Base-by-base conservation (phyloP, 2,113 vertebrate genomes). In the Tetrao urogallus region DNA sequence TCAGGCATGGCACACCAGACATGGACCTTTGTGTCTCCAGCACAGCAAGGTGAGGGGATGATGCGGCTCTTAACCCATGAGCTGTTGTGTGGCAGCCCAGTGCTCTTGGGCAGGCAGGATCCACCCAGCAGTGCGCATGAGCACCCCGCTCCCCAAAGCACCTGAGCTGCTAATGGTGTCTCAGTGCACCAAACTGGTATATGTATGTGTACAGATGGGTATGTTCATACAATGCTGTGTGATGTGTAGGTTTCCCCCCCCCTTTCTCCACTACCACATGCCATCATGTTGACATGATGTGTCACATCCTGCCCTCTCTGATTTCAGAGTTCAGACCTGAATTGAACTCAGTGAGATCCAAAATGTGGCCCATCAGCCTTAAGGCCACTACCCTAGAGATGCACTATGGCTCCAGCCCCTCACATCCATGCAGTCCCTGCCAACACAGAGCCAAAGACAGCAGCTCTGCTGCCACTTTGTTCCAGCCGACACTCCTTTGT, bases 211-310 rank as follows among this genome's bases (percentile, higher is more conserved):
- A n/a, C 56, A 15, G 20, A 32, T 7, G 52, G 7, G 52, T 4
- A 43, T 7, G 17, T 69, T 48, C 30, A 7, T 21, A 16, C 5
- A 21, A 8, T 38, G 2, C 15, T 15, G 34, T 0, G 0, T 38
- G 40, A 65, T 3, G 14, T 22, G 13, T 15, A 65, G 28, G 5
- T 6, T 57, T 57, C 4, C 54, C 21, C 36, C 6, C 10, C 9
- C 8, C 1, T 2, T 54, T 84, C 32, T 42, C 38, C 21, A 2
- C 38, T 56, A 10, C 32, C 48, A 0, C 7, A 32, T 0, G 0
- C 25, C 15, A 16, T 32, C 0, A 0, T 9, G 11, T 17, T 75
- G 54, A 27, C 25, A 30, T 40, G 15, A 28, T 42, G 27, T 88
- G 48, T 25, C 32, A 74, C 1, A 10, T 22, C 21, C 18, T n/a